Conservation (phyloP, 2,888 invertebrate species). For the Cremastobaeus sp. region DNA sequence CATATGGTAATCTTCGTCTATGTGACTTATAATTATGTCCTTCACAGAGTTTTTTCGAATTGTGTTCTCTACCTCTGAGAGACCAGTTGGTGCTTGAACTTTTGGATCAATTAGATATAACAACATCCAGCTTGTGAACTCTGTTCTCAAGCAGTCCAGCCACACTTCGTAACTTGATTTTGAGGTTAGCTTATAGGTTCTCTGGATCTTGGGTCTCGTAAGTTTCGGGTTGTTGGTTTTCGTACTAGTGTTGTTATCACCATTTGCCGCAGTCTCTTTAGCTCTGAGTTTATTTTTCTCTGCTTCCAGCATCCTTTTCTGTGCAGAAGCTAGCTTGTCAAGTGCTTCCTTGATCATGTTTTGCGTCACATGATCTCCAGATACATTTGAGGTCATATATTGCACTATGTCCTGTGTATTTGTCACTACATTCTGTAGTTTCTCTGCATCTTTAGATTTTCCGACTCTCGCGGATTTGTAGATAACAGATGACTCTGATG, state of each 20-base stretch:
- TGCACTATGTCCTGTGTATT: conserved; percentile 19
- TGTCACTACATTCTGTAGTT: conserved; percentile 13
- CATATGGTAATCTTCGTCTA: no score
- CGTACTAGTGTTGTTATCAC: not conserved
- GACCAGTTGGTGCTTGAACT: conserved; percentile 15
- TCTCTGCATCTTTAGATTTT: not conserved
- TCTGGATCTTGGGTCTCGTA: conserved; percentile 40
- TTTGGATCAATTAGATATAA: conserved; percentile 47
- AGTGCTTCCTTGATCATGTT: conserved; percentile 14
- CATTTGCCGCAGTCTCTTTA: not conserved
- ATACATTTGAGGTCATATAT: not conserved
- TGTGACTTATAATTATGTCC: conserved; percentile 49
- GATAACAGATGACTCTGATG: conserved; percentile 1
- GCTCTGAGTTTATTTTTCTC: conserved; percentile 7
- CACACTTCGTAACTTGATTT: conserved; percentile 51
- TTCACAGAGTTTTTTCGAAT: conserved; percentile 57
- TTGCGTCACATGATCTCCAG: not conserved
- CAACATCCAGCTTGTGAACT: conserved; percentile 42
- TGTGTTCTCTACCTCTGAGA: conserved; percentile 7
- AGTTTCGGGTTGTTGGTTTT: not conserved
- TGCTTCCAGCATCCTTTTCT: conserved; percentile 22
- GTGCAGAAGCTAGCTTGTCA: conserved; percentile 17
- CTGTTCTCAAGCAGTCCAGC: conserved; percentile 53
- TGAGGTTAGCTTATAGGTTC: conserved; percentile 46
- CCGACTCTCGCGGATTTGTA: no score